These are phyloP conservation scores for Lypha dubia DNA, from an alignment of 2,888 invertebrate genomes.

Conservation along the genomic window DNA sequence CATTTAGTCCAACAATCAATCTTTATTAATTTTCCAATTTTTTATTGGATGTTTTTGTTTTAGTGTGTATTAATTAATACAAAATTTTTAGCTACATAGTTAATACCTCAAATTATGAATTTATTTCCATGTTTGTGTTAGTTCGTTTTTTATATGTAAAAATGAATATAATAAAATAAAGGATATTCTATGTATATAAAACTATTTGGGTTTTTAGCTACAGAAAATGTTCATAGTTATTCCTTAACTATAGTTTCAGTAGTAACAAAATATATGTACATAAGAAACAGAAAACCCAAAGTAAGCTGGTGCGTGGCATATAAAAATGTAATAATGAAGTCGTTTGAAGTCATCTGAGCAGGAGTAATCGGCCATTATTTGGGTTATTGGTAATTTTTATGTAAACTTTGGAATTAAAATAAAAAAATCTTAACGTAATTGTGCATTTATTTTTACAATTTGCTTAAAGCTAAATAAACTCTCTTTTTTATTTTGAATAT, in stretches of 20 bases:
- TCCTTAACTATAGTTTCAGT: constrained; percentile 82
- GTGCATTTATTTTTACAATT: neutral
- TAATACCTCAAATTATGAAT: neutral
- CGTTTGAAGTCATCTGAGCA: constrained; percentile 41
- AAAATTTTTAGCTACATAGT: neutral
- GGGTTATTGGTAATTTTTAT: constrained; percentile 63
- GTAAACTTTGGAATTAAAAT: constrained; percentile 16
- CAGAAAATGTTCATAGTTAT: constrained; percentile 83
- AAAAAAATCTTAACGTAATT: neutral
- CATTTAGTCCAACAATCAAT: neutral
- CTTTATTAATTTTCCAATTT: neutral
- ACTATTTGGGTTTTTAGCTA: constrained; percentile 82
- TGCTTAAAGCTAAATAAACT: neutral
- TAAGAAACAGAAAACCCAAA: constrained; percentile 44
- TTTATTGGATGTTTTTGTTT: neutral
- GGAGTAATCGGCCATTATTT: constrained; percentile 48
- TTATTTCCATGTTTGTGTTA: neutral
- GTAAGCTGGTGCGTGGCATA: constrained; percentile 43
- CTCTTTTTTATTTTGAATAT: constrained; percentile 1
- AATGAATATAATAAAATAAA: neutral
- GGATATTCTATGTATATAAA: constrained; percentile 47
- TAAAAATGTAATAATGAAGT: constrained; percentile 47
- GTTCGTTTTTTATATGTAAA: constrained; percentile 31
- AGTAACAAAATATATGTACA: constrained; percentile 46
- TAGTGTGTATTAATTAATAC: too few species aligned